Conservation (phyloP, 2,888 invertebrate species). For the Zhuqinia jingwanae region DNA sequence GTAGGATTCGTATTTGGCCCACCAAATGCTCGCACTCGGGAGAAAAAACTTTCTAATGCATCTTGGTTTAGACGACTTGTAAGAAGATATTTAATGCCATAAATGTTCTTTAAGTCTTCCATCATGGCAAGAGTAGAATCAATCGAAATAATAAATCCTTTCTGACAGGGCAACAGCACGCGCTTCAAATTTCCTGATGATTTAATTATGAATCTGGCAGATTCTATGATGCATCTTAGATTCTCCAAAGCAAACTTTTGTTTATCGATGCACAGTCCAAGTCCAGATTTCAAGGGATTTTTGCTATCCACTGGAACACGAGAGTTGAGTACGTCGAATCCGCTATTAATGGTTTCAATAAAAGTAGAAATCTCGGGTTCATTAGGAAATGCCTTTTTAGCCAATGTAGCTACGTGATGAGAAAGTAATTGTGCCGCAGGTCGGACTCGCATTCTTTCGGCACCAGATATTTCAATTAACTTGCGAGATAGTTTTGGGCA, state of each 20-base stretch:
- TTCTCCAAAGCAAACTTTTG: not conserved
- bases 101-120: not conserved
- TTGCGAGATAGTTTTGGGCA: not conserved
- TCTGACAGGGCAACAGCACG: conserved; percentile 27
- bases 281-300: not conserved
- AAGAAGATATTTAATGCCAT: conserved; percentile 36
- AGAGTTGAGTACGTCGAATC: conserved; percentile 36
- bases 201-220: not conserved
- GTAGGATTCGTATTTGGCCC: conserved; percentile 53
- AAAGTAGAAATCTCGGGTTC: not conserved
- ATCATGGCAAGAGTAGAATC: not conserved
- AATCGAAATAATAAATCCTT: conserved; percentile 22
- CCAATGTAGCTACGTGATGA: not conserved
- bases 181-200: not conserved
- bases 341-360: conserved; percentile 1
- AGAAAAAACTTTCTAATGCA: conserved; percentile 67
- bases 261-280: not conserved
- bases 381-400: not conserved
- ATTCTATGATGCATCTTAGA: not conserved
- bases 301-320: not conserved
- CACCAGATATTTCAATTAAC: not conserved
- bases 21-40: conserved; percentile 55
- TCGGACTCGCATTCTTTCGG: conserved; percentile 38
- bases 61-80: conserved; percentile 66
- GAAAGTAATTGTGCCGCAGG: conserved; percentile 29